A percentile compares a stretch with the other conserved stretches of the same genome.
phyloP scores from a whole-genome alignment of 2,888 invertebrate genomes.

The Microctonus brassicae region DNA sequence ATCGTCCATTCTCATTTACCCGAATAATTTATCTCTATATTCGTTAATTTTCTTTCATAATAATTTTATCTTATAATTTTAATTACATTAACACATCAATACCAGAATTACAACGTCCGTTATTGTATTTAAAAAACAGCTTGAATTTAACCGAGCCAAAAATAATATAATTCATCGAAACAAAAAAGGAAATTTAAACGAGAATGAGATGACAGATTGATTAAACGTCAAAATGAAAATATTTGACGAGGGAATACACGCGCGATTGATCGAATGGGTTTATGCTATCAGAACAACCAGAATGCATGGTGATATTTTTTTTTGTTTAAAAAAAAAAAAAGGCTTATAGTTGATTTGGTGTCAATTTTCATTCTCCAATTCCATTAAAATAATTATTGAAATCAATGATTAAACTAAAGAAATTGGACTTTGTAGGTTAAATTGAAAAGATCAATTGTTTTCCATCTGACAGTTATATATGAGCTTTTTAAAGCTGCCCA shows the following conservation, averaged over 20 bases:
- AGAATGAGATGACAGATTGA: slow-evolving; percentile 7
- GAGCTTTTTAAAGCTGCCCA: background rate
- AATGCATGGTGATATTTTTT: background rate
- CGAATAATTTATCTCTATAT: background rate
- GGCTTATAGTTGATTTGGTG: too few species aligned
- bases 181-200: slow-evolving; percentile 32
- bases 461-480: slow-evolving; percentile 32
- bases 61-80: slow-evolving; percentile 20
- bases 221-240: slow-evolving; percentile 28
- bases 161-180: slow-evolving; percentile 18
- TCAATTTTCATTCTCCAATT: too few species aligned
- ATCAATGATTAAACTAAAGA: too few species aligned
- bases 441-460: slow-evolving; percentile 38
- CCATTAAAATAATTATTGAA: too few species aligned
- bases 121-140: slow-evolving; percentile 38
- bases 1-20: slow-evolving; percentile 52
- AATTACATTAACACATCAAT: too few species aligned
- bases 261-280: background rate
- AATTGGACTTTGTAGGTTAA: slow-evolving; percentile 13
- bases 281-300: background rate
- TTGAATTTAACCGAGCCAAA: slow-evolving; percentile 53
- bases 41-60: background rate
- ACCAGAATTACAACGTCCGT: too few species aligned
- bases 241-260: slow-evolving; percentile 31
- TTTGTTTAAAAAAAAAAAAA: too few species aligned